Base-by-base conservation (phyloP, 1,140 invertebrate genomes). In the Drosophila oshimai region DNA sequence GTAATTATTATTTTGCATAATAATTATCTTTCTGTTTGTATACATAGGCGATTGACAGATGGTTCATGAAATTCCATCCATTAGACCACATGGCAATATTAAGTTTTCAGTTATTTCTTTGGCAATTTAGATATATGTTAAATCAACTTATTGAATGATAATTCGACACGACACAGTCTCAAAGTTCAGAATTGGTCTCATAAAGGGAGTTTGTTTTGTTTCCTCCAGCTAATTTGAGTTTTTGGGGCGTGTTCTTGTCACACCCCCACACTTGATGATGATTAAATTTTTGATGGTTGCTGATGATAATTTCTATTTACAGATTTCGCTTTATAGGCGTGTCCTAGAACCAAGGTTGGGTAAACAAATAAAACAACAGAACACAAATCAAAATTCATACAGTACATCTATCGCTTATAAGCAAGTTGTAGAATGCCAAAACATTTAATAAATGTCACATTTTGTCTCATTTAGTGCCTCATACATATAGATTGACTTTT, bases 231-330 rank as follows among this genome's bases (percentile, higher is more conserved):
- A 24, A 39, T 29, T 53, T 31, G n/a, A 24, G 15, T 55, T 45
- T 51, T 29, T 28, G 17, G 47, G 72, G 64, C 33, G 47, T 60
- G 54, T 54, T 45, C 22, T 36, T 50, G 62, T 49, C 80, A 74
- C 80, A 75, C 79, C 81, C 46, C 65, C 53, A 53, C 24, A 49
- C 55, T 67, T 71, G 36, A 57, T 58, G 51, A 80, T 84, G 64
- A 79, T 65, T 72, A 64, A 49, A 47, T 72, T 71, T 36, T 26
- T 73, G 68, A 73, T 72, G 36, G 28, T 46, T 57, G 75, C 78
- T 84, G 83, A 83, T 80, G 62, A 74, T 76, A 60, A 81, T 87
- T 87, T 84, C 80, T 84, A 87, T 84, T 84, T 84, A 78, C 80
- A 84, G 80, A 84, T 84, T 75, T 75, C 65, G 55, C 67, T 79